phyloP scores from a whole-genome alignment of 2,113 vertebrate species.

The Oncorhynchus clarkii region DNA sequence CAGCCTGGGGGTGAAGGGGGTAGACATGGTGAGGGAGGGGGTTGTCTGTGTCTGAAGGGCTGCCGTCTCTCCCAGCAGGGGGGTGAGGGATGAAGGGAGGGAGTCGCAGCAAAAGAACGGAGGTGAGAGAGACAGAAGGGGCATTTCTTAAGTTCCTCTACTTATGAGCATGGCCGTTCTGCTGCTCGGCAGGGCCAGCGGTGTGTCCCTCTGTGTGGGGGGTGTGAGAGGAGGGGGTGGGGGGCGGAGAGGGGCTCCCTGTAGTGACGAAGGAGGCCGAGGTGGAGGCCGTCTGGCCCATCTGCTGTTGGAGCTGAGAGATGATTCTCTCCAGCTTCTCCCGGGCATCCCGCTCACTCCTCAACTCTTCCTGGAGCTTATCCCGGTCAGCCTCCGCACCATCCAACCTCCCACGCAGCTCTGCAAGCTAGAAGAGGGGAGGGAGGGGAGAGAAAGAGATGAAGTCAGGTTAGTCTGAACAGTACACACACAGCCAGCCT shows the following conservation, averaged over 20 bases:
- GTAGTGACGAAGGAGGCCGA: constrained; percentile 35
- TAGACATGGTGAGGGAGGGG: constrained; percentile 20
- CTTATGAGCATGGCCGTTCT: constrained; percentile 25
- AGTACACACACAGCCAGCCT: not conserved
- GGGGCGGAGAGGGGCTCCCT: constrained; percentile 68
- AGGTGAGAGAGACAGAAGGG: not conserved
- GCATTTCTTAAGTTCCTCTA: constrained; percentile 8
- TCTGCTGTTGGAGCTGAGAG: constrained; percentile 88
- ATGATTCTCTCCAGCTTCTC: constrained; percentile 91
- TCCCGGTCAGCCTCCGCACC: constrained; percentile 90
- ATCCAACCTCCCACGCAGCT: constrained; percentile 87
- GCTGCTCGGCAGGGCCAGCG: constrained; percentile 56
- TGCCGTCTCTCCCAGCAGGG: constrained; percentile 52
- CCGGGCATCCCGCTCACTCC: constrained; percentile 88
- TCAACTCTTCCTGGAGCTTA: constrained; percentile 92
- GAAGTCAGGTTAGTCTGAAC: constrained; percentile 12
- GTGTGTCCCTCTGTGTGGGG: constrained; percentile 46
- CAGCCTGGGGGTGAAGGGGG: too few relatives aligned
- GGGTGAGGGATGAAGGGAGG: constrained; percentile 18
- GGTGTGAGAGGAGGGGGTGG: constrained; percentile 59
- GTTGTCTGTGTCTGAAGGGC: not conserved
- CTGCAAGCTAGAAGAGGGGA: constrained; percentile 76
- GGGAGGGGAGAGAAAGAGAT: not conserved
- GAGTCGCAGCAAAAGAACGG: not conserved
- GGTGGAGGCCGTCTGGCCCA: constrained; percentile 56